Conservation (phyloP, 2,797 vertebrate species). For the Gymnoscopelus braueri region DNA sequence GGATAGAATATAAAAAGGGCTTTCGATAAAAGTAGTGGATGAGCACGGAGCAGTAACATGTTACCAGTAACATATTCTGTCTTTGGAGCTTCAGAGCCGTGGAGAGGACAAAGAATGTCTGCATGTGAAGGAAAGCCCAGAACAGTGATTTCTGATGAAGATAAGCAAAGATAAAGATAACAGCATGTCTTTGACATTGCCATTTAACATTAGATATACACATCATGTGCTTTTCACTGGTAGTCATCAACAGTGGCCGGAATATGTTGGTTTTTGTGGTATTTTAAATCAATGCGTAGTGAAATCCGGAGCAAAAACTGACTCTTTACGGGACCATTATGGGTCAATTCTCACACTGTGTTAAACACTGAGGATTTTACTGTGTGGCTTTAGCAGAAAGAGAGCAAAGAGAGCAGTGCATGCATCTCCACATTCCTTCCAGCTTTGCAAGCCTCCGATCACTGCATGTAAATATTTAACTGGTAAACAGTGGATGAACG, state of each 20-base stretch:
- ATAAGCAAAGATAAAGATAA: background rate
- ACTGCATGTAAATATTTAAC: background rate
- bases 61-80: background rate
- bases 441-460: background rate
- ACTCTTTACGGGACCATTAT: too few relatives aligned
- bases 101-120: slow-evolving; percentile 3
- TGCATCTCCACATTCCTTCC: too few relatives aligned
- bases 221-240: too few relatives aligned
- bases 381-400: too few relatives aligned
- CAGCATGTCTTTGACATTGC: too few relatives aligned
- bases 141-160: background rate
- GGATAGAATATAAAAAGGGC: too few relatives aligned
- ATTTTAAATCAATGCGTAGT: background rate
- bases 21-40: background rate
- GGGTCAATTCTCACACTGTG: too few relatives aligned
- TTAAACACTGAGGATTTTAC: background rate
- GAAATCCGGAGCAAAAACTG: too few relatives aligned
- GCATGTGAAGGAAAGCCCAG: too few relatives aligned
- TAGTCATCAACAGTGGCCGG: background rate
- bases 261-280: background rate
- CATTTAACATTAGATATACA: too few relatives aligned
- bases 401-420: too few relatives aligned
- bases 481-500: slow-evolving; percentile 10
- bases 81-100: background rate
- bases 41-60: background rate